Evolutionary conservation across 2,797 vertebrate species (phyloP).

Genomic region (Morus bassanus): DNA sequence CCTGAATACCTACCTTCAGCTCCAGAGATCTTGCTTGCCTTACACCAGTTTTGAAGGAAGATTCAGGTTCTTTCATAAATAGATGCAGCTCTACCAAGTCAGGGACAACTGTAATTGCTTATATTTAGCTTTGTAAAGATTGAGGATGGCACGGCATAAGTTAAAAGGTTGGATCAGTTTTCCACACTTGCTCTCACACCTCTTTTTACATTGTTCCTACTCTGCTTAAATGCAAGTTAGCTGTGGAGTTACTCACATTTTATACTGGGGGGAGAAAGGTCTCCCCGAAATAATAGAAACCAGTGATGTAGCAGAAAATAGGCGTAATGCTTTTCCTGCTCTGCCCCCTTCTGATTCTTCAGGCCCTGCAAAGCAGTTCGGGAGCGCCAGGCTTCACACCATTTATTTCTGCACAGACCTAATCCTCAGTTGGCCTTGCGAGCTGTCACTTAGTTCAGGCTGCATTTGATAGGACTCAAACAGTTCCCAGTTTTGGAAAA

Average conservation of each 20-base stretch:
- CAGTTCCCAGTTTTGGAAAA: slow-evolving; percentile 6
- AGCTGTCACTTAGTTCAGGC: neutral
- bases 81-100: neutral
- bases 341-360: neutral
- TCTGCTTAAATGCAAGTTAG: neutral
- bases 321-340: neutral
- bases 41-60: neutral
- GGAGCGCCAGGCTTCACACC: neutral
- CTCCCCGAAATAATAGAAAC: neutral
- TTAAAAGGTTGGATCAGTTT: neutral
- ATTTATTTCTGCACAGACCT: neutral
- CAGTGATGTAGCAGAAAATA: neutral
- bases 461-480: neutral
- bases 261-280: neutral
- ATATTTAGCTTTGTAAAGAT: neutral
- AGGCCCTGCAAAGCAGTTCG: neutral
- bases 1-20: neutral
- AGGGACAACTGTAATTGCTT: neutral
- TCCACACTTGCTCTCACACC: neutral
- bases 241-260: neutral
- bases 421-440: neutral
- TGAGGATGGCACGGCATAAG: neutral
- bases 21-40: neutral
- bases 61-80: neutral
- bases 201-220: neutral